phyloP scores from a whole-genome alignment of 2,797 vertebrate species.

The Cryptoblepharus egeriae region DNA sequence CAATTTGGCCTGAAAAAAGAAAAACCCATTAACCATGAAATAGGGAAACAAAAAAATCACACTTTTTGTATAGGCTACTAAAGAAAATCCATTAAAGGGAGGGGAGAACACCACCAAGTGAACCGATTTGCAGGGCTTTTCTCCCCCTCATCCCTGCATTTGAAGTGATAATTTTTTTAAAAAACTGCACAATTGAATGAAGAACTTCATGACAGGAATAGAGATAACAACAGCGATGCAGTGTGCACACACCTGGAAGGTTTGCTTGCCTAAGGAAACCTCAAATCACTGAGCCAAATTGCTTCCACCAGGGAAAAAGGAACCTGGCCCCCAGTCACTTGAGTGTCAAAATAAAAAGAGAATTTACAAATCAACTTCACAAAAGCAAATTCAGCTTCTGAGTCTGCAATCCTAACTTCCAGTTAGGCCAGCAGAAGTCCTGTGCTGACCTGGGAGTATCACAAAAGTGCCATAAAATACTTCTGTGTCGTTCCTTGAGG shows the following conservation, averaged over 20 bases:
- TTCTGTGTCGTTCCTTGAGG: too few species aligned
- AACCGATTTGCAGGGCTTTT: slow-evolving; percentile 46
- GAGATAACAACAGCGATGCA: slow-evolving; percentile 19
- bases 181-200: slow-evolving; percentile 17
- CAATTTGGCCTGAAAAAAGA: slow-evolving; percentile 66
- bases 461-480: too few species aligned
- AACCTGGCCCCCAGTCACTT: background rate
- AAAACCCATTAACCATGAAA: slow-evolving; percentile 77
- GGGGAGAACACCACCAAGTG: slow-evolving; percentile 22
- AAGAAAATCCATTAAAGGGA: slow-evolving; percentile 51
- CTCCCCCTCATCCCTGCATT: slow-evolving; percentile 1
- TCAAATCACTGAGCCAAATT: slow-evolving; percentile 19
- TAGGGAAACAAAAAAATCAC: slow-evolving; percentile 63
- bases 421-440: too few species aligned
- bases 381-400: slow-evolving; percentile 43
- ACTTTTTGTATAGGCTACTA: slow-evolving; percentile 50
- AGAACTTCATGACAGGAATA: background rate
- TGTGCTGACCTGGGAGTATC: too few species aligned
- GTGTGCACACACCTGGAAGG: slow-evolving; percentile 4
- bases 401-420: too few species aligned
- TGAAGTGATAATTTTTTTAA: slow-evolving; percentile 19
- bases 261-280: slow-evolving; percentile 18
- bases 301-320: slow-evolving; percentile 19
- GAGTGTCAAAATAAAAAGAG: slow-evolving; percentile 28
- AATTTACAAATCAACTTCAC: slow-evolving; percentile 13